Base-by-base conservation (phyloP, 1,140 invertebrate species). In the Drosophila auraria region DNA sequence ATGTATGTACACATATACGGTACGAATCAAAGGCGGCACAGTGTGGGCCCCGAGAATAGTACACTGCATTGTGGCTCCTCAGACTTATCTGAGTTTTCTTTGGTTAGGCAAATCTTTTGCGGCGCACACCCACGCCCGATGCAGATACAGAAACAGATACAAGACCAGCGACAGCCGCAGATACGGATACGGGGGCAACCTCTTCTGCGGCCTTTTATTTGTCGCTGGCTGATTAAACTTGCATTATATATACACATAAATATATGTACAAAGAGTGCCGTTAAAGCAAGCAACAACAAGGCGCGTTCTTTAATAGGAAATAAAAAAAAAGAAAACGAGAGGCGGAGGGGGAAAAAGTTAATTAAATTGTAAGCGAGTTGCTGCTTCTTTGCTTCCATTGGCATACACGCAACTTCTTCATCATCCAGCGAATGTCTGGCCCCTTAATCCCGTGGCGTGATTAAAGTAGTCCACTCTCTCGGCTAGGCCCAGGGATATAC, bases 381-480 rank as follows among this genome's bases (percentile, higher is more conserved):
- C 72, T 36, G 25, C 57, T 27, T 33, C 56, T 25, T 25, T 36
- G 36, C 54, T 42, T 45, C 30, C 36, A 17, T 23, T 45, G 59
- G 64, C 53, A 57, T 61, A 83, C 84, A 87, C 86, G 84, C 84
- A 89, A 87, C 86, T 90, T 87, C 84, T 89, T 84, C 84, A 87
- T 87, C 84, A 87, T 87, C 84, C 69, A 66, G 65, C 59, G 73
- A 62, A 15, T 56, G 73, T 65, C 72, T 64, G 76, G 54, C 56
- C 84, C 83, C 86, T 82, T 89, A 89, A 87, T 87, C 84, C 84
- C 84, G 87, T 87, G 84, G 84, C 84, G 86, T 87, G 84, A 87
- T 87, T 87, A 87, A 87, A 87, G 86, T 84, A 89, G 84, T 90
- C 84, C 84, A 87, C 74, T 73, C 63, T 47, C 60, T 47, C 25